phyloP scores from a whole-genome alignment of 2,888 invertebrate species.

The Nasonovia ribisnigri region DNA sequence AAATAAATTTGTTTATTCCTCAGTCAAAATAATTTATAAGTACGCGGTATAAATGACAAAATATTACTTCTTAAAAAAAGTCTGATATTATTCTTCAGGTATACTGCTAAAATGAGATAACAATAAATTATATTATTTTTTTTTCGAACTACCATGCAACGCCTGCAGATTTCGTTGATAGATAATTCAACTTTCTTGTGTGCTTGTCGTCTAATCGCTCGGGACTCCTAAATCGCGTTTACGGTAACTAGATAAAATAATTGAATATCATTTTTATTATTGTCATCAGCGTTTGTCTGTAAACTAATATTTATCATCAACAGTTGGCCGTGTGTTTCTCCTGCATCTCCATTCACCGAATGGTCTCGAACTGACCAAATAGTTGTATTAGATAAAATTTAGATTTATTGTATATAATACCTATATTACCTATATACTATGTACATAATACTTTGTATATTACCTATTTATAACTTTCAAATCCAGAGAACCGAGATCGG shows the following conservation, averaged over 20 bases:
- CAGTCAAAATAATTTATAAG: neutral
- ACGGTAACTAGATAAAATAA: neutral
- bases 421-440: too few relatives aligned
- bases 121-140: neutral
- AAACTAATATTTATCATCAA: neutral
- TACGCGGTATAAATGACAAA: neutral
- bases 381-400: too few relatives aligned
- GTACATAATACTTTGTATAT: too few relatives aligned
- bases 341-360: neutral
- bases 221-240: neutral
- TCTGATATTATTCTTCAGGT: neutral
- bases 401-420: too few relatives aligned
- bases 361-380: neutral
- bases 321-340: neutral
- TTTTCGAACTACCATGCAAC: neutral
- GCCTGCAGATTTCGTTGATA: neutral
- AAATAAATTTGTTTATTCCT: neutral
- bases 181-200: neutral
- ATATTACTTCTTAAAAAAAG: neutral
- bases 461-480: too few relatives aligned
- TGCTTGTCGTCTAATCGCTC: neutral
- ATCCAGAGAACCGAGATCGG: too few relatives aligned
- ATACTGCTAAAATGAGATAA: neutral
- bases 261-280: neutral
- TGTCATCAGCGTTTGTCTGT: neutral